These are phyloP conservation scores for Heliconius hewitsoni DNA, from an alignment of 1,140 invertebrate species.

Conservation along the genomic window DNA sequence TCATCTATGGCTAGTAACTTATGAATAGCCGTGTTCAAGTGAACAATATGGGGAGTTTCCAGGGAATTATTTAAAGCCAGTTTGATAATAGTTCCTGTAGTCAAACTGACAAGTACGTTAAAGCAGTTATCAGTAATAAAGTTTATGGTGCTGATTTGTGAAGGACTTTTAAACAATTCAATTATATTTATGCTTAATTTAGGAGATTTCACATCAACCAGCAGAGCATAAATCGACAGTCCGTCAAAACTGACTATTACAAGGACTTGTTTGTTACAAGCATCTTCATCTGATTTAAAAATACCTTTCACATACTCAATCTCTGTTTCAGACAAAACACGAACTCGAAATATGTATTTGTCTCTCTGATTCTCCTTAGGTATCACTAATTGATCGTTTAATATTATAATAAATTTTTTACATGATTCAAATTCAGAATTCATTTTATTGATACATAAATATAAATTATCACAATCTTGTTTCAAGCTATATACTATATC, in stretches of 20 bases:
- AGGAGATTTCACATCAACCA: slow-evolving; percentile 43
- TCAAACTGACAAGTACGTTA: slow-evolving; percentile 52
- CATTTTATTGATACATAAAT: slow-evolving; percentile 49
- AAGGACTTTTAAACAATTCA: slow-evolving; percentile 56
- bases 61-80: slow-evolving; percentile 37
- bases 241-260: slow-evolving; percentile 60
- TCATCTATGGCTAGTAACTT: slow-evolving; percentile 50
- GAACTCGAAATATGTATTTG: slow-evolving; percentile 24
- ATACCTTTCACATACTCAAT: slow-evolving; percentile 43
- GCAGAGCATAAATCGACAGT: slow-evolving; percentile 48
- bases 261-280: slow-evolving; percentile 40
- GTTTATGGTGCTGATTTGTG: slow-evolving; percentile 55
- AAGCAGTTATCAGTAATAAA: slow-evolving; percentile 41
- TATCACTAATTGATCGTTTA: not conserved
- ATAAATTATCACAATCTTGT: slow-evolving; percentile 43
- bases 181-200: slow-evolving; percentile 37
- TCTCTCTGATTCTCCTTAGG: not conserved
- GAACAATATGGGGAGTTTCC: slow-evolving; percentile 43
- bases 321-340: slow-evolving; percentile 33
- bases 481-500: slow-evolving; percentile 50
- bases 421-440: slow-evolving; percentile 25
- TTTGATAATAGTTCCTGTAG: slow-evolving; percentile 56
- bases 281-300: slow-evolving; percentile 37
- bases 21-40: slow-evolving; percentile 61
- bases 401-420: slow-evolving; percentile 31